Evolutionary conservation across 2,888 invertebrate genomes (phyloP), one percentile per base, ranked within the genome.

Genomic region (Lithosia quadra): DNA sequence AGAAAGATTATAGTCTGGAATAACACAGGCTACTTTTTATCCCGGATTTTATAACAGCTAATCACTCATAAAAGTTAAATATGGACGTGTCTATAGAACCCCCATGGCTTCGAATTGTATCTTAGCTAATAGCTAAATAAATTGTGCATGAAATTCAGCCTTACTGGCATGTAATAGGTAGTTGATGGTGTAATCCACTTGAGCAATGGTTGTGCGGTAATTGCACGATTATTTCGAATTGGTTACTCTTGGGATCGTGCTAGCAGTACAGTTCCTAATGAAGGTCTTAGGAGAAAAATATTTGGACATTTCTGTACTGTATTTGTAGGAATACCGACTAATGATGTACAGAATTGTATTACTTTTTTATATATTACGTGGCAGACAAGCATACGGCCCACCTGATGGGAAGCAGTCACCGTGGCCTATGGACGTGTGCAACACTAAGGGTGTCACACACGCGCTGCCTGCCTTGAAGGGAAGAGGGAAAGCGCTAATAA

Each of bases 171-270:
- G 36, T 65, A 69, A 69, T 63, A 57, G 61, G 15, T 65, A 36
- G 21, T 64, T 68, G 15, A 72, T 67, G 63, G 55, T 60, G 67
- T 70, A 59, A 65, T 63, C 49, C 10, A 9, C 22, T n/a, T 58
- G 7, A 67, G 65, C 65, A 53, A 70, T 56, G 63, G 55, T 67
- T 56, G 68, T 55, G 10, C 63, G 67, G 64, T 76, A 76, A 76
- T 79, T 68, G 68, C 56, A 33, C 55, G 57, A 77, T 77, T 68
- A 76, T 68, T 79, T 68, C 70, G 70, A 65, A 76, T 77, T 73
- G 79, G 69, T 76, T 76, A 64, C 56, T 60, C 63, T 24, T 56
- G 55, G 66, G 69, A 62, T 15, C 15, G 21, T n/a, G 55, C 22
- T 0, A 39, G 34, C 21, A 5, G 33, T 24, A 55, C 63, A 34